phyloP scores from a whole-genome alignment of 2,888 invertebrate genomes.

The Syrphus vitripennis region DNA sequence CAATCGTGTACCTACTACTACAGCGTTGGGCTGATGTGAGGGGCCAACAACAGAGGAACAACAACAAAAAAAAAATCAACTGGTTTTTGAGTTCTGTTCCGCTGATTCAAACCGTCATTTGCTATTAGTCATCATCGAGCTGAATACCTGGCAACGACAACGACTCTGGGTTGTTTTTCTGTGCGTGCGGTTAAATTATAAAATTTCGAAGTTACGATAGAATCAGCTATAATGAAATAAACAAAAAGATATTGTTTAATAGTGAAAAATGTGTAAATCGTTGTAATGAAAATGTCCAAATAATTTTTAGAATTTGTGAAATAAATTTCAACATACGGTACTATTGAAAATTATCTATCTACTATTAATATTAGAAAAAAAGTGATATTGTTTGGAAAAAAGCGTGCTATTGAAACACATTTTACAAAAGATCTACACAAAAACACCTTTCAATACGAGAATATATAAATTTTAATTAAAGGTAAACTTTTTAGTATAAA shows the following conservation, averaged over 20 bases:
- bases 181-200: constrained; percentile 30
- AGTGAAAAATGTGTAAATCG: no score
- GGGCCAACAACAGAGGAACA: constrained; percentile 21
- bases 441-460: neutral
- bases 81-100: constrained; percentile 60
- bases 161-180: constrained; percentile 19
- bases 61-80: constrained; percentile 25
- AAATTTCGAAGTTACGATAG: neutral
- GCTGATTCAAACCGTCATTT: constrained; percentile 34
- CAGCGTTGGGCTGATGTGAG: neutral
- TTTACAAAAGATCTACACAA: neutral
- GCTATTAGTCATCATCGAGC: constrained; percentile 56
- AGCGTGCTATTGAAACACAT: neutral
- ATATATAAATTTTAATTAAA: neutral
- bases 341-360: neutral
- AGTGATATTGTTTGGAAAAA: neutral
- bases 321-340: neutral
- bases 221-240: constrained; percentile 20
- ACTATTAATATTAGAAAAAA: no score
- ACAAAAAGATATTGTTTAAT: neutral
- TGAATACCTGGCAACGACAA: constrained; percentile 36
- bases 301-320: neutral
- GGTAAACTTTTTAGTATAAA: neutral
- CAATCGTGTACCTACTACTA: neutral
- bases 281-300: no score